phyloP scores from a whole-genome alignment of 2,797 vertebrate genomes.

The Calcarius lapponicus region DNA sequence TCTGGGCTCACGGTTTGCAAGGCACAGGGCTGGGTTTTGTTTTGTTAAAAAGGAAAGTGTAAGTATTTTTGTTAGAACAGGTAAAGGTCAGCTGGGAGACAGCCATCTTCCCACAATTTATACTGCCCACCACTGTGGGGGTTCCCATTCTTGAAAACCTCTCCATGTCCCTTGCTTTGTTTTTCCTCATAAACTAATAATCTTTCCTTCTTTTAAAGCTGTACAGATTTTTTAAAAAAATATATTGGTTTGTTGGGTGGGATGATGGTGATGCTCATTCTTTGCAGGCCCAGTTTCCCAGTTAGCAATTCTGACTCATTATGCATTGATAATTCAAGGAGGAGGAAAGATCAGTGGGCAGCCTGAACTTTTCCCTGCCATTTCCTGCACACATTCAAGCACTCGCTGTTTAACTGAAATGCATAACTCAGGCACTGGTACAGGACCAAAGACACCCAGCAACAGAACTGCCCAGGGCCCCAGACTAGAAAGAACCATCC shows the following conservation, averaged over 20 bases:
- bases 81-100: not conserved
- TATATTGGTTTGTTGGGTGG: not conserved
- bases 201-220: not conserved
- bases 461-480: not conserved
- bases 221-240: rapidly evolving
- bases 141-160: not conserved
- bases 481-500: not conserved
- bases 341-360: not conserved
- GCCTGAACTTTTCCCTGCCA: not conserved
- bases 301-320: not conserved
- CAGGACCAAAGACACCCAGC: not conserved
- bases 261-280: not conserved
- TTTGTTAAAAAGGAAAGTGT: not conserved
- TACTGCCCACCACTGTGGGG: not conserved
- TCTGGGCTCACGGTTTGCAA: not conserved
- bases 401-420: not conserved
- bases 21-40: rapidly evolving
- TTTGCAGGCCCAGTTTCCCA: not conserved
- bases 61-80: not conserved
- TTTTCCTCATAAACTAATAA: not conserved
- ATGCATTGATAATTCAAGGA: not conserved
- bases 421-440: not conserved
- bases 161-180: not conserved
- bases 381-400: not conserved
- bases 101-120: not conserved